Conservation (phyloP, 1,140 invertebrate species). For the Drosophila ficusphila region DNA sequence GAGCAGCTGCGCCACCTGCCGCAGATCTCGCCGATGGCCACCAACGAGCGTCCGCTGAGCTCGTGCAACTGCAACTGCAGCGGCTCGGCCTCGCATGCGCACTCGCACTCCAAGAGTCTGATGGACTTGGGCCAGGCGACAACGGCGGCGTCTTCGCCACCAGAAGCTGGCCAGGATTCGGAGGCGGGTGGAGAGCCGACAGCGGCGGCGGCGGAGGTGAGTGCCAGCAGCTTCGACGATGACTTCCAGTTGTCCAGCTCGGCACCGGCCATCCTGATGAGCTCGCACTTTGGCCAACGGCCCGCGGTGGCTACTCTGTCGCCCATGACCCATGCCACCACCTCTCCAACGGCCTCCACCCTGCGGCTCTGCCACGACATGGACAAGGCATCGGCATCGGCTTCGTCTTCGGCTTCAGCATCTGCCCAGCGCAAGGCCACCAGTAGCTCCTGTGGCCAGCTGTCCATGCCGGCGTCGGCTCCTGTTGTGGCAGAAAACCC, state of each 20-base stretch:
- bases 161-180: neutral
- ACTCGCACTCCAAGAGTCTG: constrained; percentile 73
- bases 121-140: constrained; percentile 40
- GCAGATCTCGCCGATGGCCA: constrained; percentile 80
- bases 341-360: constrained; percentile 73
- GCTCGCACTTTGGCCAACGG: constrained; percentile 39
- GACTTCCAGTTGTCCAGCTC: constrained; percentile 71
- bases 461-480: constrained; percentile 51
- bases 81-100: constrained; percentile 31
- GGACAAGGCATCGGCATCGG: constrained; percentile 40
- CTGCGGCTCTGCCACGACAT: constrained; percentile 65
- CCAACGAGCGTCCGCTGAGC: constrained; percentile 85
- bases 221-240: constrained; percentile 58
- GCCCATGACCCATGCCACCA: constrained; percentile 35
- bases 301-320: neutral
- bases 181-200: neutral
- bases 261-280: constrained; percentile 74
- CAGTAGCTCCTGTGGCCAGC: constrained; percentile 64
- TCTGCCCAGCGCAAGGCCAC: constrained; percentile 30
- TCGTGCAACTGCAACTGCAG: constrained; percentile 77
- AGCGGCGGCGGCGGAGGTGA: neutral
- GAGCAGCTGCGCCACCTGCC: constrained; percentile 49
- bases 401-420: neutral
- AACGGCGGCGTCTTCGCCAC: neutral
- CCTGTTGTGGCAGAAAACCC: constrained; percentile 56